A percentile compares a stretch with the other conserved stretches of the same genome.
These are phyloP conservation scores for Tuberolachnus salignus DNA, from an alignment of 2,888 invertebrate species.

Conservation along the genomic window DNA sequence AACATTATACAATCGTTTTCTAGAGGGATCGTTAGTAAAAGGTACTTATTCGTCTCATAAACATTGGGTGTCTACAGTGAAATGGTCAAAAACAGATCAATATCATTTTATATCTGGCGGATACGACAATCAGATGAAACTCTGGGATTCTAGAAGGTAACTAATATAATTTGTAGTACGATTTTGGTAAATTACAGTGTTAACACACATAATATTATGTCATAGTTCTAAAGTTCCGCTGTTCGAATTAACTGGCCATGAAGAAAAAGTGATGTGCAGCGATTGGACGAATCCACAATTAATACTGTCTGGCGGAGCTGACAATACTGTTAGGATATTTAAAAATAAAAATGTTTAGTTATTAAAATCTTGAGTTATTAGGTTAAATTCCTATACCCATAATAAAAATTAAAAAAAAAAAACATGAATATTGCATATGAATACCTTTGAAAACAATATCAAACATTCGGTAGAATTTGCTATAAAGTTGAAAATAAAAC, in stretches of 20 bases:
- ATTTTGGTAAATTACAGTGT: not conserved
- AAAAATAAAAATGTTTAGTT: constrained; percentile 67
- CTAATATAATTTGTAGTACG: constrained; percentile 20
- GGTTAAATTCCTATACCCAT: not conserved
- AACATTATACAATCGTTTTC: constrained; percentile 59
- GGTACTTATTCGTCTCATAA: constrained; percentile 85
- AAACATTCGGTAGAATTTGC: too few relatives aligned
- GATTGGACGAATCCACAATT: constrained; percentile 90
- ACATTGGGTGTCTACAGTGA: constrained; percentile 89
- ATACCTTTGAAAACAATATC: too few relatives aligned
- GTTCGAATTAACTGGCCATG: constrained; percentile 91
- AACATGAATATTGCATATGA: too few relatives aligned
- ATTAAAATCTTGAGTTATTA: constrained; percentile 17
- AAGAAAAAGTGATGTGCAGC: constrained; percentile 89
- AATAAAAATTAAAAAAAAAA: too few relatives aligned
- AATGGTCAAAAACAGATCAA: constrained; percentile 84
- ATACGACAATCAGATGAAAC: constrained; percentile 87
- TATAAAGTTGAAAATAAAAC: too few relatives aligned
- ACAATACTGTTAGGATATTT: constrained; percentile 89
- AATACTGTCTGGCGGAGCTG: constrained; percentile 90
- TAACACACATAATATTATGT: constrained; percentile 53
- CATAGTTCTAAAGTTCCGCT: constrained; percentile 86
- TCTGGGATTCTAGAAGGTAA: constrained; percentile 94
- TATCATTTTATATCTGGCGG: constrained; percentile 90
- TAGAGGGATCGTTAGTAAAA: constrained; percentile 87